Percentiles rank a stretch among this genome's conserved stretches.
These are phyloP conservation scores for Campaea margaritaria DNA, from an alignment of 2,888 invertebrate species.

Conservation along the genomic window DNA sequence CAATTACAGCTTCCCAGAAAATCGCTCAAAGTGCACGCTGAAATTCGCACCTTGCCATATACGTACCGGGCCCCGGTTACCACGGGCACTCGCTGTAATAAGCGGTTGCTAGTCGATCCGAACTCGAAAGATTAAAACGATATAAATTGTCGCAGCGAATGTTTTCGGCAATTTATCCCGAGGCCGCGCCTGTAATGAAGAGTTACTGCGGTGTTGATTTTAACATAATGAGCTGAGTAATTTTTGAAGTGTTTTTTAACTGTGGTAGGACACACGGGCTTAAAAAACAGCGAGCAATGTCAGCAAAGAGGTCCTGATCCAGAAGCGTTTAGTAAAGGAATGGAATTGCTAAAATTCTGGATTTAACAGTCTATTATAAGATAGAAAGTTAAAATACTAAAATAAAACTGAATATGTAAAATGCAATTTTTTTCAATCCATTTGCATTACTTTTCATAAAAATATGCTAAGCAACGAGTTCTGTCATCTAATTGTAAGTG, in stretches of 20 bases:
- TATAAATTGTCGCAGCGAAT: constrained; percentile 54
- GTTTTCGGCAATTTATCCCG: constrained; percentile 56
- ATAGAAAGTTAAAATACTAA: no score
- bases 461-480: no score
- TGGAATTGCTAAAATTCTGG: no score
- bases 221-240: constrained; percentile 70
- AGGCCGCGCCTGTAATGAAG: constrained; percentile 63
- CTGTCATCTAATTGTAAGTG: no score
- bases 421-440: no score
- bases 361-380: no score
- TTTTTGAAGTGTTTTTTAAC: constrained; percentile 54
- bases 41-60: constrained; percentile 45
- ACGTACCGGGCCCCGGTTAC: constrained; percentile 41
- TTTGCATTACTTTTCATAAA: no score
- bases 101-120: constrained; percentile 41
- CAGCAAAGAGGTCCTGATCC: not conserved
- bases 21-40: constrained; percentile 40
- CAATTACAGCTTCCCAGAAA: constrained; percentile 44
- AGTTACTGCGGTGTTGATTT: constrained; percentile 73
- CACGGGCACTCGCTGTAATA: constrained; percentile 41
- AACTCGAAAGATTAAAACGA: constrained; percentile 54
- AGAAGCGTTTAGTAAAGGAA: no score
- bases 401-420: no score
- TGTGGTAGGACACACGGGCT: constrained; percentile 43
- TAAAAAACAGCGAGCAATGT: not conserved